Evolutionary conservation across 2,888 invertebrate genomes (phyloP).

Genomic region (Lysandra bellargus): DNA sequence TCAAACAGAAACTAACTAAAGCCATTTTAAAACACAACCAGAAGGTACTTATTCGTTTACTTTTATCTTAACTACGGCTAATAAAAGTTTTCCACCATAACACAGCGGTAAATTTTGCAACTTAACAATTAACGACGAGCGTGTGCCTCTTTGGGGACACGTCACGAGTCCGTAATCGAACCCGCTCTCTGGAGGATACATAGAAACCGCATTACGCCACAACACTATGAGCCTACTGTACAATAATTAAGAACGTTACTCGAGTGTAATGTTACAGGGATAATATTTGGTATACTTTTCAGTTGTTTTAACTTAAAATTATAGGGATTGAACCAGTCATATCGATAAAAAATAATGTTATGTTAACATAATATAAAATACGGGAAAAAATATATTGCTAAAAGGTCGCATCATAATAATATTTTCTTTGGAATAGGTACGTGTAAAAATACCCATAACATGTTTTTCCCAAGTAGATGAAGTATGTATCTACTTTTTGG

Average conservation of each 20-base stretch:
- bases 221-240: constrained; percentile 39
- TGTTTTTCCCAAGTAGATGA: too few species aligned
- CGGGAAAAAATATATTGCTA: too few species aligned
- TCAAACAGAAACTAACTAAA: neutral
- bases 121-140: constrained; percentile 24
- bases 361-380: too few species aligned
- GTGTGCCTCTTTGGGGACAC: constrained; percentile 44
- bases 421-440: too few species aligned
- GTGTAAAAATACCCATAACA: too few species aligned
- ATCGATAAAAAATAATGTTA: neutral
- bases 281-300: neutral
- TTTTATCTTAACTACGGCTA: constrained; percentile 14
- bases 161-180: constrained; percentile 51
- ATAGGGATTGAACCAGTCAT: neutral
- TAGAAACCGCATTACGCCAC: constrained; percentile 60
- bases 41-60: neutral
- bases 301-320: neutral
- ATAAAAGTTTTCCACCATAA: neutral
- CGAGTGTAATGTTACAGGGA: neutral
- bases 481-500: too few species aligned
- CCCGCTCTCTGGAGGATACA: constrained; percentile 60
- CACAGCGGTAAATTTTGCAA: constrained; percentile 10
- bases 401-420: too few species aligned
- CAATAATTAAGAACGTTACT: constrained; percentile 12
- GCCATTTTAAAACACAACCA: neutral